Conservation (phyloP, 1,140 invertebrate species). For the Lerema accius region DNA sequence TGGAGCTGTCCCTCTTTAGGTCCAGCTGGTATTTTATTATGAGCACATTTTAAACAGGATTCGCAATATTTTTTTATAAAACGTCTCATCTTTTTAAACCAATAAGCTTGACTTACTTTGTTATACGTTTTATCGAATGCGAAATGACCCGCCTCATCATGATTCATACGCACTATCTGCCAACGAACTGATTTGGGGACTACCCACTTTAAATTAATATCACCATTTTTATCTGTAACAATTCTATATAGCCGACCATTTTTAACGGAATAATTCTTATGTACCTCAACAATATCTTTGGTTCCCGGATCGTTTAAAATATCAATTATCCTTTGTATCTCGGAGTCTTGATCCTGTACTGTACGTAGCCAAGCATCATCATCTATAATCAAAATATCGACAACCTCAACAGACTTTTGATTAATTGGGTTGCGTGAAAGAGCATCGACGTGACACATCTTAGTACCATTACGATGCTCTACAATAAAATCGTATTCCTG, state of each 20-base stretch:
- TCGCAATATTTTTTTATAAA: conserved; percentile 12
- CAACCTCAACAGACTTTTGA: too few species aligned
- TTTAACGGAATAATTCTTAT: too few species aligned
- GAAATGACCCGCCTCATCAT: conserved; percentile 52
- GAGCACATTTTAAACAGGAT: conserved; percentile 3
- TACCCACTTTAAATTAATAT: conserved; percentile 19
- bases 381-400: conserved; percentile 10
- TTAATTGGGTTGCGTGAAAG: too few species aligned
- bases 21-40: not conserved
- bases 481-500: conserved; percentile 50
- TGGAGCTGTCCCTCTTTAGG: not conserved
- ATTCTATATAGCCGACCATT: too few species aligned
- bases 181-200: conserved; percentile 36
- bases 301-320: conserved; percentile 1
- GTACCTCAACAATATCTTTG: too few species aligned
- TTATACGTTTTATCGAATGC: conserved; percentile 45
- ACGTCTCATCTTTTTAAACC: conserved; percentile 41
- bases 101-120: conserved; percentile 44
- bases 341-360: conserved; percentile 6
- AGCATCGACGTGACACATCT: conserved; percentile 31
- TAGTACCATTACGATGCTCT: conserved; percentile 39
- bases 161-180: conserved; percentile 39
- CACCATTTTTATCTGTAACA: conserved; percentile 6
- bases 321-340: conserved; percentile 6
- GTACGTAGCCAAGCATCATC: conserved; percentile 19